Evolutionary conservation across 2,113 vertebrate species (phyloP), one percentile per base, ranked within the genome.

Genomic region (Sarotherodon lohbergeri): DNA sequence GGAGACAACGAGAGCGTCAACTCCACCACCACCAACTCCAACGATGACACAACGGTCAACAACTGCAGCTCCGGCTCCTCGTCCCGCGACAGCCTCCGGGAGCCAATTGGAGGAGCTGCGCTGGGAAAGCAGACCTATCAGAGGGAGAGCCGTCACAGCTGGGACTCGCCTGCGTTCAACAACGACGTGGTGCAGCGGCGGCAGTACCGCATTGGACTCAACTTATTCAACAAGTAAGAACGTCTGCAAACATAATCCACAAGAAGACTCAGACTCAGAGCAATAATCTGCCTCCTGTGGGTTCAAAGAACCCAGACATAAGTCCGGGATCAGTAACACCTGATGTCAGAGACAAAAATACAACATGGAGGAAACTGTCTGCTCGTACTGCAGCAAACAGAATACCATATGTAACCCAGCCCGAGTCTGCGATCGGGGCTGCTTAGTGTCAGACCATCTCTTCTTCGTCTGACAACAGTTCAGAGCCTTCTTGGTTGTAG

Each of bases 31-130:
- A 97, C 97, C 93, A 98, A 98, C 95, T 98, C 98, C 94, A 98
- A 98, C 6, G 98, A 98, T n/a, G 95, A 98, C 97, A 94, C 95
- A 2, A 95, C 95, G 3, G 91, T 94, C 92, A 97, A 98, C 96
- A 98, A 98, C 96, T 98, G 98, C 97, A 98, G 98, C 96, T 98
- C 98, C 1, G 98, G 98, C 86, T 98, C 97, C 12, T 98, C 98
- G 9, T 98, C 97, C 1, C 96, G 97, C 2, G 98, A 98, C 94
- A 98, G 98, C 94, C 95, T 98, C 86, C 95, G 97, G 50, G 97
- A 98, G 84, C 97, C 97, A 0, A 92, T 97, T 1, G 90, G 89
- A 6, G 90, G 91, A 3, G 96, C 96, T 19, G 24, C 96, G 0
- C 78, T 92, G 80, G 93, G 97, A 86, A 98, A 97, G 66, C 97